Evolutionary conservation across 2,888 invertebrate genomes (phyloP).

Genomic region (Vannuccia rotundouncinata): DNA sequence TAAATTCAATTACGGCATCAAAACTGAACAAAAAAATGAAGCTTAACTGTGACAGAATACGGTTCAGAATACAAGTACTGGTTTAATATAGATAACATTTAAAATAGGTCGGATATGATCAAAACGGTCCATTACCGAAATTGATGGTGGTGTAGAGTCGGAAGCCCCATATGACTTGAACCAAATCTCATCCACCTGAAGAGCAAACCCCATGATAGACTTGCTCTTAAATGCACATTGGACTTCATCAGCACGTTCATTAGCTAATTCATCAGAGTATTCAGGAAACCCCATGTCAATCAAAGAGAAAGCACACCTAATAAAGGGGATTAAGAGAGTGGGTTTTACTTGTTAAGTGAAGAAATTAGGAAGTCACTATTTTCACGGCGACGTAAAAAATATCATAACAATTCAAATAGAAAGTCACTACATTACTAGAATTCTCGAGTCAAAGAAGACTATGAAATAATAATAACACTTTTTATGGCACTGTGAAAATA

Average conservation of each 20-base stretch:
- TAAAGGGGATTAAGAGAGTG: neutral
- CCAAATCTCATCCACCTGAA: slow-evolving; percentile 4
- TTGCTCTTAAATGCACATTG: neutral
- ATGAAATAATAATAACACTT: neutral
- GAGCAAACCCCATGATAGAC: neutral
- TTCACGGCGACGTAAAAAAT: no score
- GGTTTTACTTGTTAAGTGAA: neutral
- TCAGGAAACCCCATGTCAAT: neutral
- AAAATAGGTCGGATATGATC: no score
- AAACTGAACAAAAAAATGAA: no score
- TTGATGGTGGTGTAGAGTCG: neutral
- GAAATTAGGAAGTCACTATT: no score
- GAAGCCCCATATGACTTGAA: neutral
- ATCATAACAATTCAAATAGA: neutral
- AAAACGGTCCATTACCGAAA: no score
- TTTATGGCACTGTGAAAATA: neutral
- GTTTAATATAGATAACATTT: no score
- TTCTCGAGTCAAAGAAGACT: neutral
- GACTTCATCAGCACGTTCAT: neutral
- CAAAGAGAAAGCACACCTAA: neutral
- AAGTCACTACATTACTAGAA: neutral
- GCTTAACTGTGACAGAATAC: no score
- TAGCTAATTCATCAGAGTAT: neutral
- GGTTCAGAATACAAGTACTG: no score
- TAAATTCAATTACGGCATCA: no score